Base-by-base conservation (phyloP, 2,797 vertebrate genomes). In the Erethizon dorsatum region DNA sequence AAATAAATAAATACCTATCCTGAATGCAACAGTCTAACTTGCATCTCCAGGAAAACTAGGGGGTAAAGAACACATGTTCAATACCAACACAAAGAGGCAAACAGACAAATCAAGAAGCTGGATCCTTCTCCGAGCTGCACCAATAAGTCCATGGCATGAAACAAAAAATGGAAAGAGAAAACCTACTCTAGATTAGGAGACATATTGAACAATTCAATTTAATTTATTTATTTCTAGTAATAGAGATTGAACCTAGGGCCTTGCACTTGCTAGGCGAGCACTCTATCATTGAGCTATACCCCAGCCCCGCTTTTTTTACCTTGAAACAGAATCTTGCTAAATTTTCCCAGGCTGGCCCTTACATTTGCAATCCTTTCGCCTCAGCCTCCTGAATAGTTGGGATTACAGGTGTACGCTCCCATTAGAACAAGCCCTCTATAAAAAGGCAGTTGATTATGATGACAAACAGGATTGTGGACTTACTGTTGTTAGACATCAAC, bases 401-500 rank as follows among this genome's bases (percentile, higher is more conserved):
- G 47, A 52, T 52, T 78, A 52, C 71, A 75, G 71, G 41, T 28
- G 3, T 83, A 28, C 82, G 54, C 54, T 79, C 24, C 65, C 26
- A 83, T 91, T 91, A 93, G 93, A 93, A 95, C 10, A 97, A 92
- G 17, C 15, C 52, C 26, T 77, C 61, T 96, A 12, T 88, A 89
- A 86, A 94, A 92, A 73, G 33, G 77, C 26, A 92, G 89, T 89
- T 92, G 11, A 71, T 91, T 89, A 69, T 83, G 22, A 94, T 79
- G 50, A 90, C 41, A 94, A 77, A 31, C 15, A 13, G 95, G 63
- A 78, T 54, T 83, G 28, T 84, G 45, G 69, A 65, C 54, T 97
- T 92, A 75, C 28, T 94, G 78, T 87, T 87, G 79, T 94, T 90
- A 90, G 92, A 79, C n/a, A 92, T 92, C 75, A 93, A 71, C 82